A percentile compares a stretch with the other conserved stretches of the same genome.
These are phyloP conservation scores for Pediacus dermestoides DNA, from an alignment of 2,888 invertebrate genomes.

Conservation along the genomic window DNA sequence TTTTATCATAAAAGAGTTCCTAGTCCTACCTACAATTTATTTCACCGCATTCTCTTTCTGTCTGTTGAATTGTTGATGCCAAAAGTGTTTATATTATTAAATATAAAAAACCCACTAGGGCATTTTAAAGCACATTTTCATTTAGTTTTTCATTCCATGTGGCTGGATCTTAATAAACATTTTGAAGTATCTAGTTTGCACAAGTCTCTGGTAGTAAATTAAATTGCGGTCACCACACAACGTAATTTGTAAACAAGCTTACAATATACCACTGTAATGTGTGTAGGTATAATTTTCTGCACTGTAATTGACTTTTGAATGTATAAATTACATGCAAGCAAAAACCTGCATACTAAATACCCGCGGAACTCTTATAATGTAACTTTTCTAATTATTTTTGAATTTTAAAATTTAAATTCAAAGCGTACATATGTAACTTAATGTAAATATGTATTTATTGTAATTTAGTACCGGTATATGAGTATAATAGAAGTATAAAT, in stretches of 20 bases:
- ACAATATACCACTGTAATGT: constrained; percentile 13
- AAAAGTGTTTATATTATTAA: too few relatives aligned
- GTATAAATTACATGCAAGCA: constrained; percentile 1
- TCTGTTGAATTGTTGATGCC: too few relatives aligned
- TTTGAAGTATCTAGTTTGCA: constrained; percentile 18
- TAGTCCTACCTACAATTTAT: too few relatives aligned
- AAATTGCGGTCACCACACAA: constrained; percentile 33
- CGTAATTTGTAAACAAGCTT: constrained; percentile 30
- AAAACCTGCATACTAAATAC: constrained; percentile 2
- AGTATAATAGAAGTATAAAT: too few relatives aligned
- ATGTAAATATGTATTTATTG: too few relatives aligned
- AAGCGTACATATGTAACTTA: not conserved
- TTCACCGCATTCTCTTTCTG: too few relatives aligned
- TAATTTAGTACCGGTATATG: too few relatives aligned
- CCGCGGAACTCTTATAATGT: not conserved
- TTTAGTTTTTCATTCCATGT: constrained; percentile 11
- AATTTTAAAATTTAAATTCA: not conserved
- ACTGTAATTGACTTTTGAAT: constrained; percentile 18
- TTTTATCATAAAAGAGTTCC: too few relatives aligned
- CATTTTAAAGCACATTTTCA: not conserved
- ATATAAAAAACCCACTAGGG: too few relatives aligned
- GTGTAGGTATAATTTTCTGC: constrained; percentile 13
- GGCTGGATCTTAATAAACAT: constrained; percentile 22
- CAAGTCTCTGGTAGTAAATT: constrained; percentile 33
- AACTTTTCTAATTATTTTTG: not conserved